Evolutionary conservation across 2,888 invertebrate genomes (phyloP), one percentile per base, ranked within the genome.

Genomic region (Chouioia cunea): DNA sequence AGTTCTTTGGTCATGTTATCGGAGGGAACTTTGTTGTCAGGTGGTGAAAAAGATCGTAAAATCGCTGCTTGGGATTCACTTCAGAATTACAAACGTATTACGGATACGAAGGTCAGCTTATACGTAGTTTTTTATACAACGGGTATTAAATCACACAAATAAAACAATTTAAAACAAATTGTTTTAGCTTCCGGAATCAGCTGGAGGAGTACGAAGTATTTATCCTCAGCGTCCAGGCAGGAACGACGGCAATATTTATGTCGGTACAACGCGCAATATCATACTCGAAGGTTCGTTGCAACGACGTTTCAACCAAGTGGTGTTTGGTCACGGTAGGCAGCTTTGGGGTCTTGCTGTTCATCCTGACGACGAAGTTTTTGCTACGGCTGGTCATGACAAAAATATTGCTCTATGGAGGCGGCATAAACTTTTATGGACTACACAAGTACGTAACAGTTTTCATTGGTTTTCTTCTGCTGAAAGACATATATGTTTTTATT

Each of bases 11-110:
- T 95, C 59, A 93, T 96, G 93, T 87, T 97, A 58, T 94, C 94
- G 0, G 97, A 97, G 86, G 96, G 96, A 0, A 96, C 96, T 0
- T 85, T 97, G 12, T 88, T 97, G 56, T 96, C 96, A 0, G 96
- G 96, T 0, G 96, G 96, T 0, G 96, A 96, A 80, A 94, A 94
- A 79, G 96, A 96, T 82, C 88, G 95, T 44, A 93, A 94, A 86
- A 93, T 97, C 76, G 94, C 94, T 0, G 96, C 96, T 0, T 97
- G 97, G 97, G 96, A 97, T 82, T 93, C 95, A 0, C 86, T 94
- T 73, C 95, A 95, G 82, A 95, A 95, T 82, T 97, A 96, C 83
- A 95, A 94, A 85, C 91, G 93, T 81, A 94, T 96, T 77, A 94
- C 95, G 0, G 95, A 95, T 80, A 93, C 94, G 0, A 96, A 95